Conservation (phyloP, 2,797 vertebrate species). For the Sciurus carolinensis region DNA sequence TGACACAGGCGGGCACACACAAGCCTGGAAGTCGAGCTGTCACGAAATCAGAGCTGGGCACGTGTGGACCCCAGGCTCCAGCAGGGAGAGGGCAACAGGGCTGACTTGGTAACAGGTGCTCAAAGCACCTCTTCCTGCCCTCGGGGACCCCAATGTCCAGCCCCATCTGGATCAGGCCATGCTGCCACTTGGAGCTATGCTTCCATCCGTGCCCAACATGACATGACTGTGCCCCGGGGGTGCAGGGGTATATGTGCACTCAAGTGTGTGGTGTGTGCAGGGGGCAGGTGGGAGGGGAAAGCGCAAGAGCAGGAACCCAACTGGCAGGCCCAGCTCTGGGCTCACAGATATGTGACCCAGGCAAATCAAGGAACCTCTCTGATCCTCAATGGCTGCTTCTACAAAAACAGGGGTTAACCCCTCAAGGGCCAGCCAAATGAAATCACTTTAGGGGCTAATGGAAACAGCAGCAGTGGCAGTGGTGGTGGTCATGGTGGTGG, state of each 20-base stretch:
- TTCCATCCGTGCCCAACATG: not conserved
- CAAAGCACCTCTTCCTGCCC: not conserved
- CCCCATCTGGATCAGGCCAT: not conserved
- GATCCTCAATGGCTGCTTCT: not conserved
- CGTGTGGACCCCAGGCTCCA: not conserved
- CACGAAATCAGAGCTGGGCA: not conserved
- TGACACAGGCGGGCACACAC: conserved; percentile 12
- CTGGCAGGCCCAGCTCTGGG: not conserved
- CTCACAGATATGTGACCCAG: not conserved
- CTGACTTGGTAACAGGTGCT: not conserved
- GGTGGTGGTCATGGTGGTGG: not conserved
- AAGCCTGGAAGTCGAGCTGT: not conserved
- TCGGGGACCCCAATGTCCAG: not conserved
- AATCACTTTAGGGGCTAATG: too few relatives aligned
- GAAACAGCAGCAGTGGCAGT: not conserved
- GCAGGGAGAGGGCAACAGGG: not conserved
- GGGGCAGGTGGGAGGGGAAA: accelerated
- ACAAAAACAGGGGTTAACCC: not conserved
- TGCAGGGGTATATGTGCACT: too few relatives aligned
- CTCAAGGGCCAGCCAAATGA: too few relatives aligned
- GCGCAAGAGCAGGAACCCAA: too few relatives aligned
- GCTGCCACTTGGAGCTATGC: not conserved
- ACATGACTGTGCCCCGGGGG: not conserved
- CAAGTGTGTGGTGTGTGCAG: too few relatives aligned
- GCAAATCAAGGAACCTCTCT: not conserved